Evolutionary conservation across 1,140 invertebrate species (phyloP), one percentile per base, ranked within the genome.

Genomic region (Battus philenor): DNA sequence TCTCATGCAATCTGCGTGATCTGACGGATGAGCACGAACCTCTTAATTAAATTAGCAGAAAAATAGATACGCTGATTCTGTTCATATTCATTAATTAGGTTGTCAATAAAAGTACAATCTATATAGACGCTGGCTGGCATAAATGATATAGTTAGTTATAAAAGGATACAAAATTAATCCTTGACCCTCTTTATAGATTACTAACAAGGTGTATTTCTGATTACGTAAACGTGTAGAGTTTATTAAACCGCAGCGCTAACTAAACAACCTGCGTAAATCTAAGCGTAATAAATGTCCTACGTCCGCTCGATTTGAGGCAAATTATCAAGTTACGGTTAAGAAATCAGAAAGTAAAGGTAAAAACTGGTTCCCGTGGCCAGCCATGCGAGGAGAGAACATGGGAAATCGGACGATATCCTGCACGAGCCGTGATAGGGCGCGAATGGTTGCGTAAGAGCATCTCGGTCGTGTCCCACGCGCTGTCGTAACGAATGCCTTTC

Each of bases 401-500:
- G 17, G 17, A 34, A 18, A 34, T 34, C 33, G 20, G 11, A 36
- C 33, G 33, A 36, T 36, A 36, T 36, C 17, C 33, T 33, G 49
- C 22, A 44, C 34, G 32, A 47, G 24, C 56, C 47, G 32, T 41
- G 45, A 58, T 64, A 67, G 58, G 65, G 60, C 54, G 50, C 30
- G 29, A 29, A 24, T 36, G 15, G 27, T 62, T 65, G 50, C 61
- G 53, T 43, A 58, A 70, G 30, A 48, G 31, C 36, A 39, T 10
- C 22, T 41, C 16, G 32, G 24, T 29, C 39, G 22, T 52, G 50
- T 58, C 58, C 51, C 44, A 68, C 56, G 46, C 55, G 34, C 34
- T 52, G 54, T 68, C 59, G 61, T 50, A 60, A 72, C 48, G 26
- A 46, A 22, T 54, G 59, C 60, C 62, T 68, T 65, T 70, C 60